These are phyloP conservation scores for Epicampocera succincta DNA, from an alignment of 2,888 invertebrate species.

Conservation along the genomic window DNA sequence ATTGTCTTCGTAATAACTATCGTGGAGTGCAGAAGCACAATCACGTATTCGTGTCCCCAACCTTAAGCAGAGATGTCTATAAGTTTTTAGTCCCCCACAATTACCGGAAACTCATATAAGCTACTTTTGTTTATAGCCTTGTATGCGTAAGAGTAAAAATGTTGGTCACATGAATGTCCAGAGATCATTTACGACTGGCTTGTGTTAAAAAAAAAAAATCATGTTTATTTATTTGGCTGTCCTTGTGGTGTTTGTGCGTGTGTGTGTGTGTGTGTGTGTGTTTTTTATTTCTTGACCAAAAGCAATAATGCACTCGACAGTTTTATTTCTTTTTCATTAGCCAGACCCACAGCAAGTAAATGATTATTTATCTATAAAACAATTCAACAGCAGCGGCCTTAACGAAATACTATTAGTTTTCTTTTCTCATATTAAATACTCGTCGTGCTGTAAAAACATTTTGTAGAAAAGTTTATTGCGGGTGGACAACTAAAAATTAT, in stretches of 20 bases:
- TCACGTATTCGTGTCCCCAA: slow-evolving; percentile 19
- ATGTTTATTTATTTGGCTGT: too few species aligned
- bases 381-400: slow-evolving; percentile 47
- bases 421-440: background rate
- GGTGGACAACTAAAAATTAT: background rate
- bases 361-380: slow-evolving; percentile 67
- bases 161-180: slow-evolving; percentile 24
- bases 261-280: slow-evolving; percentile 3
- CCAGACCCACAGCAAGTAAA: slow-evolving; percentile 53
- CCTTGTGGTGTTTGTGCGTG: too few species aligned
- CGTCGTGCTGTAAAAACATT: slow-evolving; percentile 13
- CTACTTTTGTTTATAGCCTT: slow-evolving; percentile 66
- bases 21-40: too few species aligned
- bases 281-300: slow-evolving; percentile 61
- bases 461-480: slow-evolving; percentile 24
- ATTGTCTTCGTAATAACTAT: slow-evolving; percentile 48
- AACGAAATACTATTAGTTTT: background rate
- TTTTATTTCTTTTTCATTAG: slow-evolving; percentile 73
- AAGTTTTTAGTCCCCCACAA: slow-evolving; percentile 54
- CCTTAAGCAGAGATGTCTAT: slow-evolving; percentile 10
- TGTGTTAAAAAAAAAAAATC: background rate
- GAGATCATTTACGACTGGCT: slow-evolving; percentile 43
- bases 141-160: slow-evolving; percentile 44
- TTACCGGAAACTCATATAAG: slow-evolving; percentile 64
- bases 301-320: slow-evolving; percentile 74